Base-by-base conservation (phyloP, 2,113 vertebrate genomes). In the Leucoraja erinaceus region DNA sequence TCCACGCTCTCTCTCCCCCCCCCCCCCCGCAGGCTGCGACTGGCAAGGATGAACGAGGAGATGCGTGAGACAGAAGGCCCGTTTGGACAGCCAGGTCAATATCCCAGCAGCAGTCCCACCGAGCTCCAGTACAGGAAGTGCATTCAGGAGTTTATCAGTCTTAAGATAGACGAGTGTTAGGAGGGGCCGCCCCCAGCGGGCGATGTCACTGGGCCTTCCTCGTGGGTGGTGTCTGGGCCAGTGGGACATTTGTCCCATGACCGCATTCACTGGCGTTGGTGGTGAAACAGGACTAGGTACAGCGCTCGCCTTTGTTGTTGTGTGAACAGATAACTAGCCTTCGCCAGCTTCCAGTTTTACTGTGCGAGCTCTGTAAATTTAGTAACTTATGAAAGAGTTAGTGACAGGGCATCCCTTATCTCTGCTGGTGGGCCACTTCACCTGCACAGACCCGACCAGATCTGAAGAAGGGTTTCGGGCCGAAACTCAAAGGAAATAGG, bases 111-210 rank as follows among this genome's bases (percentile, higher is more conserved):
- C 97, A 99, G 98, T 95, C 98, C 98, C 93, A 99, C 98, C 3
- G 98, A 99, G 95, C 98, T 98, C 94, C 98, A 99, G 97, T 99
- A 98, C 96, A 97, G 97, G 95, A 97, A 96, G 94, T 99, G 98
- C 96, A 98, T 99, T 95, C 98, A 99, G 96, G 98, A 99, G 95
- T 99, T 99, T 95, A 99, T 99, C 96, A 97, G 97, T 95, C 97
- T 99, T 94, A 97, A 96, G 93, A 98, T 99, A 96, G 98, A 98
- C 47, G 97, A 98, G 95, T 98, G 97, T 95, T 98, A 98, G 96
- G 95, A 47, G 94, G 93, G 54, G 63, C 93, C 93, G 83, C 5
- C 94, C 90, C 31, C 31, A 54, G 33, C 38, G 38, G 90, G 90
- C 72, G 68, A 91, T 28, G 38, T 91, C 22, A 72, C 90, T 47